Evolutionary conservation across 1,140 invertebrate genomes (phyloP), one percentile per base, ranked within the genome.

Genomic region (Vollenhovia emeryi): DNA sequence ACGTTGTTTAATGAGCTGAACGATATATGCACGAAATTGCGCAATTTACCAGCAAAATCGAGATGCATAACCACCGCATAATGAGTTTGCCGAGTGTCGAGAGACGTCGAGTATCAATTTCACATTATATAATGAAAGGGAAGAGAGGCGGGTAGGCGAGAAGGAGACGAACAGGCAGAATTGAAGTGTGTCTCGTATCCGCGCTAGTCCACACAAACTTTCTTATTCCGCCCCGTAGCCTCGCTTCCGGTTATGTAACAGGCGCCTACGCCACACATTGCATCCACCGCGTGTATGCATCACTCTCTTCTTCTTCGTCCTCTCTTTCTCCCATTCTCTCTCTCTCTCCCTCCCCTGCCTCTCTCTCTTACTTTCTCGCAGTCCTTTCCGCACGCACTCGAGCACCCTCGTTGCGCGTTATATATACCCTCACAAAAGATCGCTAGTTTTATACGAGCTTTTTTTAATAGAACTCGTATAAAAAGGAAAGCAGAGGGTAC

Each of bases 221-320:
- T 90, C 88, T 75, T 84, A 55, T 43, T 36, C 66, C 71, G 40
- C 30, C 55, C 21, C 43, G 52, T 66, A 86, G 69, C 68, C 79
- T 82, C 45, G 69, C 87, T 91, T 91, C 89, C 89, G 89, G 89
- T 90, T 90, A 84, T 82, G 89, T 48, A 90, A 90, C 86, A 83
- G 73, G 55, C 83, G 64, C 64, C 82, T 66, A 73, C 69, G 69
- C 40, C 60, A 33, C 69, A 57, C 64, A 71, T 78, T 89, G 36
- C 86, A 87, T 71, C 68, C 60, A 79, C 50, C 40, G 64, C 45
- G n/a, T 83, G 43, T 83, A 24, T 40, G 45, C 36, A 43, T 84
- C 80, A 24, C 55, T 33, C 82, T 84, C 27, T 30, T 33, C 50
- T 24, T 64, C 52, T 84, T 40, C 33, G 2, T 9, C 9, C 15